These are phyloP conservation scores for Pogonocherus hispidulus DNA, from an alignment of 2,888 invertebrate species.

Conservation along the genomic window DNA sequence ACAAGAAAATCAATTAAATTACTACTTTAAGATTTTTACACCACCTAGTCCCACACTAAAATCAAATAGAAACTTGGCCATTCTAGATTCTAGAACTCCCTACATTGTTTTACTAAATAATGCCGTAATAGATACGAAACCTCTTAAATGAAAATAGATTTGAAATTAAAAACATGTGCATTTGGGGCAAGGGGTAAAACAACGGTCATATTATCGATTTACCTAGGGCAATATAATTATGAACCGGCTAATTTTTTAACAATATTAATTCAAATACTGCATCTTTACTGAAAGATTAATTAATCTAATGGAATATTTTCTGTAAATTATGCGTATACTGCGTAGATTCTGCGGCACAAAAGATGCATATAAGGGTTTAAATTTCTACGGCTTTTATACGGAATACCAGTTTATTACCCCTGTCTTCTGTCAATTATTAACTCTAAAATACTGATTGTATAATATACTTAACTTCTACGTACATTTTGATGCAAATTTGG, in stretches of 20 bases:
- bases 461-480: conserved; percentile 47
- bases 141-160: conserved; percentile 35
- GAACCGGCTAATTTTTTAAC: conserved; percentile 11
- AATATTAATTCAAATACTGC: background rate
- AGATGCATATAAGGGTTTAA: conserved; percentile 57
- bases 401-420: conserved; percentile 21
- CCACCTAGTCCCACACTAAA: background rate
- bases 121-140: background rate
- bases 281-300: background rate
- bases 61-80: background rate
- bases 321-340: conserved; percentile 46
- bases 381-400: conserved; percentile 19
- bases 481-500: conserved; percentile 56
- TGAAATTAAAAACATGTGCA: conserved; percentile 59
- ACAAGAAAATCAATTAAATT: conserved; percentile 29
- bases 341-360: conserved; percentile 62
- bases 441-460: conserved; percentile 21
- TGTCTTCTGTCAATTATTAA: conserved; percentile 9
- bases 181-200: conserved; percentile 59
- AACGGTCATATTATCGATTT: conserved; percentile 67
- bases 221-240: conserved; percentile 50
- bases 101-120: conserved; percentile 14
- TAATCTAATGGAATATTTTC: conserved; percentile 20
- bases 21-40: background rate
- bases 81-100: no score